Conservation (phyloP, 2,797 vertebrate genomes). For the Megalops cyprinoides region DNA sequence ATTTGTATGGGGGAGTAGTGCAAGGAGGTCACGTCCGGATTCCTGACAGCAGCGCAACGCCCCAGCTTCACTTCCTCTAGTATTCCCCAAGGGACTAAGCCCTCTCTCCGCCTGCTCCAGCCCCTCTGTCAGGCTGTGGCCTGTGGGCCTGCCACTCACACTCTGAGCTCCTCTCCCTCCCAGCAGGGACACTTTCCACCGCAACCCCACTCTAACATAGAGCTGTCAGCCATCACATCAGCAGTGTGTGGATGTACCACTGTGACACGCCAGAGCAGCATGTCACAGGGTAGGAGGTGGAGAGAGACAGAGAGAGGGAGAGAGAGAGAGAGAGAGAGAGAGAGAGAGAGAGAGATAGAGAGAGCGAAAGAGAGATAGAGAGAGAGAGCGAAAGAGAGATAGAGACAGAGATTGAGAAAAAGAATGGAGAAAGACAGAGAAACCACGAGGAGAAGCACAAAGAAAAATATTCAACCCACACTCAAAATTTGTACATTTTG, state of each 20-base stretch:
- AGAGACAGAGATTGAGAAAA: not conserved
- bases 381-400: slow-evolving; percentile 3
- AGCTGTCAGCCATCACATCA: not conserved
- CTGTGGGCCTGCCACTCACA: slow-evolving; percentile 12
- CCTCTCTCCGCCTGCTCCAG: not conserved
- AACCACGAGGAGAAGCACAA: too few relatives aligned
- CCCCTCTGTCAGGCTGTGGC: not conserved
- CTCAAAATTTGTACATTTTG: too few relatives aligned
- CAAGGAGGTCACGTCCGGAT: not conserved
- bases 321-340: too few relatives aligned
- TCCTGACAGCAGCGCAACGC: not conserved
- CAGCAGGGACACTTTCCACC: not conserved
- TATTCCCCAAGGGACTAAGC: not conserved
- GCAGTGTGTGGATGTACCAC: not conserved
- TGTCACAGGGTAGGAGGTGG: not conserved
- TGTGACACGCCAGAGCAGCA: not conserved
- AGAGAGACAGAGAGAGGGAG: too few relatives aligned
- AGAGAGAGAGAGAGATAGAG: slow-evolving; percentile 27
- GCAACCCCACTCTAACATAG: not conserved
- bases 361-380: slow-evolving; percentile 8
- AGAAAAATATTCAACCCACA: too few relatives aligned
- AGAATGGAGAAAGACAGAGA: not conserved
- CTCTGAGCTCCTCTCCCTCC: not conserved
- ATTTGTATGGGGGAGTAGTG: not conserved
- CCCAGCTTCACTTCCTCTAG: not conserved